Conservation (phyloP, 2,797 vertebrate species). For the Iguana delicatissima region DNA sequence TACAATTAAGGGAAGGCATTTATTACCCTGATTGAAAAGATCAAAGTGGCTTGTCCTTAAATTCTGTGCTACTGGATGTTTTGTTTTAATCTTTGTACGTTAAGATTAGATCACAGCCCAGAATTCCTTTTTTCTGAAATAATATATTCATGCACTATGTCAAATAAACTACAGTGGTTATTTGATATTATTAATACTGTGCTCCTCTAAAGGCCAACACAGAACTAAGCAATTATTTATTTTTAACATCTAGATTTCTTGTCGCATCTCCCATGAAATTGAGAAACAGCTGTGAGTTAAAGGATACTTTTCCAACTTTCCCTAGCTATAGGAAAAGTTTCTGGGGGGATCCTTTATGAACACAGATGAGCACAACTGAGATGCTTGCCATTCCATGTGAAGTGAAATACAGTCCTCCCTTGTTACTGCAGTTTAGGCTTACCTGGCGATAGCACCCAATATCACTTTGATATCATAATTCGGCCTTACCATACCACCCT, state of each 20-base stretch:
- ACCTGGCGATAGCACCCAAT: no score
- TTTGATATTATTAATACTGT: no score
- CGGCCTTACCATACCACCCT: no score
- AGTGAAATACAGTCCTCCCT: neutral
- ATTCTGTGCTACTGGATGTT: constrained; percentile 46
- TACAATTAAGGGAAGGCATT: constrained; percentile 54
- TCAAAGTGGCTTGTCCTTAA: constrained; percentile 70
- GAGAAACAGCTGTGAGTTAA: no score
- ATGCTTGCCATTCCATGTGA: neutral
- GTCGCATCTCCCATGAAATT: no score
- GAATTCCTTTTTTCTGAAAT: constrained; percentile 58
- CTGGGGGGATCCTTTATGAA: neutral
- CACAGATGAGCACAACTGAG: neutral
- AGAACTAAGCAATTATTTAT: neutral
- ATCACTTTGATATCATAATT: no score
- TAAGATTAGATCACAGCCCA: constrained; percentile 65
- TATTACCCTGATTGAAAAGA: constrained; percentile 50
- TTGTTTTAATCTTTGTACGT: neutral
- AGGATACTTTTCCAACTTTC: neutral
- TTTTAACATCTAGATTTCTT: neutral
- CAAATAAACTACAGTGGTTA: neutral
- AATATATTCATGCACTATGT: constrained; percentile 25
- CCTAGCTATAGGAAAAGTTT: neutral
- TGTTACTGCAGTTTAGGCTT: no score
- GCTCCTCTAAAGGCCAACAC: neutral